Evolutionary conservation across 2,113 vertebrate genomes (phyloP).

Genomic region (Enhydra lutris): DNA sequence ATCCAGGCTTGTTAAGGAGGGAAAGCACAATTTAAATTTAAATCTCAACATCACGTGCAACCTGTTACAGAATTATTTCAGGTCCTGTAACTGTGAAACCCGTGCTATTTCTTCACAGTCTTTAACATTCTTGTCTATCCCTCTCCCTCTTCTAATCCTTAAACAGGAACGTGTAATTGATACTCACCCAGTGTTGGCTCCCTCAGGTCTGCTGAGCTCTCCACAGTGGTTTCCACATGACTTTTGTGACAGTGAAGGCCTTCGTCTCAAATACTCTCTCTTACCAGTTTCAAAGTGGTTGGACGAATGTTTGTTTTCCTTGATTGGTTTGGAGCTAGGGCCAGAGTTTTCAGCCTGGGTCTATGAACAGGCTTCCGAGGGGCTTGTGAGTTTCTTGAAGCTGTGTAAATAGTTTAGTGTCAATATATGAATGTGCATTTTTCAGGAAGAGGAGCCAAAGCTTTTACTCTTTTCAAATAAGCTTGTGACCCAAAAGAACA

Average conservation of each 20-base stretch:
- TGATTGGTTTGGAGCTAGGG: background rate
- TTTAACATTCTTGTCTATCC: background rate
- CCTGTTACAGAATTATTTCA: constrained; percentile 24
- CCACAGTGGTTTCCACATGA: background rate
- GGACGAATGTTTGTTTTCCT: constrained; percentile 16
- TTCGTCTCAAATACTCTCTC: background rate
- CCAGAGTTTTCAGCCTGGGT: background rate
- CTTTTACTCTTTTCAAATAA: background rate
- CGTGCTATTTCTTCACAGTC: background rate
- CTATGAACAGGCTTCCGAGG: background rate
- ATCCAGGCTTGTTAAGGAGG: constrained; percentile 36
- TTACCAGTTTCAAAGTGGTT: background rate
- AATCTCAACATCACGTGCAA: constrained; percentile 41
- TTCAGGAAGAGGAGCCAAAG: background rate
- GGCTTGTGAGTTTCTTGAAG: background rate
- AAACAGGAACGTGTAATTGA: background rate
- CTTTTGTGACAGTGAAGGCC: background rate
- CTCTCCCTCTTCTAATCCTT: background rate
- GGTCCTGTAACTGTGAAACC: background rate
- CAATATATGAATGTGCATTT: background rate
- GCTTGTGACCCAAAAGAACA: background rate
- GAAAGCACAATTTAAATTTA: constrained; percentile 61
- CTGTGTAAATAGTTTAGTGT: background rate
- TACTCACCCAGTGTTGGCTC: background rate
- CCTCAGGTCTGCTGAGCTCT: background rate